Percentiles rank a stretch among this genome's conserved stretches.
These are phyloP conservation scores for Triplophysa bombifrons DNA, from an alignment of 2,797 vertebrate species.

Conservation along the genomic window DNA sequence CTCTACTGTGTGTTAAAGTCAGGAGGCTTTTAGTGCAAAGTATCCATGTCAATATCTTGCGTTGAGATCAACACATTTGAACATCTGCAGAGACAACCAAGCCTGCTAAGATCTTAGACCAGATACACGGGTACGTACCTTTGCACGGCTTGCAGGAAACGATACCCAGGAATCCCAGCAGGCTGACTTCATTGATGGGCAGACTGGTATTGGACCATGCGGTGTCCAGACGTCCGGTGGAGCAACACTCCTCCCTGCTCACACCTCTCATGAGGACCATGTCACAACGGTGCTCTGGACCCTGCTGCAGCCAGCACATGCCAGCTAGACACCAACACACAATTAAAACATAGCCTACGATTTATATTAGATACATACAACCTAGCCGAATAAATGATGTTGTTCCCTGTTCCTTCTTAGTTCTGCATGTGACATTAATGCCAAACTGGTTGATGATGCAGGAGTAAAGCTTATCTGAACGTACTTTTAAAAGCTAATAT, in stretches of 20 bases:
- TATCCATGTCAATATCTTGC: not conserved
- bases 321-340: constrained; percentile 76
- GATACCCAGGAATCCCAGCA: constrained; percentile 90
- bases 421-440: not conserved
- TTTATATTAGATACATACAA: not conserved
- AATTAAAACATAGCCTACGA: constrained; percentile 6
- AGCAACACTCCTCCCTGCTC: constrained; percentile 90
- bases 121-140: constrained; percentile 75
- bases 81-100: not conserved
- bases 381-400: not conserved
- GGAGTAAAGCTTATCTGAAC: too few species aligned
- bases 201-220: constrained; percentile 94
- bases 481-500: not conserved
- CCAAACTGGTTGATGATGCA: not conserved
- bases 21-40: not conserved
- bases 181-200: constrained; percentile 92
- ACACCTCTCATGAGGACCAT: constrained; percentile 91
- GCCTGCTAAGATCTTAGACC: constrained; percentile 16
- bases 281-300: constrained; percentile 87
- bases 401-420: not conserved
- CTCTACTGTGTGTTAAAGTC: not conserved
- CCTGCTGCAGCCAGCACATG: constrained; percentile 95
- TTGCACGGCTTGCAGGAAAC: constrained; percentile 94
- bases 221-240: constrained; percentile 83
- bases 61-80: constrained; percentile 14